These are phyloP conservation scores for Drosophila neonasuta DNA, from an alignment of 2,888 invertebrate species.

Conservation along the genomic window DNA sequence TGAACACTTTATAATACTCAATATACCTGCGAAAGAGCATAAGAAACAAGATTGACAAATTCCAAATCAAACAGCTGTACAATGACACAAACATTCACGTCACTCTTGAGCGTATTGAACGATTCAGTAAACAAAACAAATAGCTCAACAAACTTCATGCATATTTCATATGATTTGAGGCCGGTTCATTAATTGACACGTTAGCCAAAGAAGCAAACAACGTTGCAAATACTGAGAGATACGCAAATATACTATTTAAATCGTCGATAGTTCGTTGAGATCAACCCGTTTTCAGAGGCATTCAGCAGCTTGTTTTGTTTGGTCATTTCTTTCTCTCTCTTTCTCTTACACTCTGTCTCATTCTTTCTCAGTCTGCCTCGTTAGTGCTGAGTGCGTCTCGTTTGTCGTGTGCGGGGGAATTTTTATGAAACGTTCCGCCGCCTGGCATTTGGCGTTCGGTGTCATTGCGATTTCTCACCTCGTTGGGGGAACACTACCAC, in stretches of 20 bases:
- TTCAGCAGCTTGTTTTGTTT: slow-evolving; percentile 2
- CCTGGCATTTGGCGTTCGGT: slow-evolving; percentile 18
- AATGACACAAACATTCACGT: slow-evolving; percentile 1
- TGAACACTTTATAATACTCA: no score
- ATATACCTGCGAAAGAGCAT: background rate
- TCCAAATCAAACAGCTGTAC: slow-evolving; percentile 1
- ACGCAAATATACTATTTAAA: slow-evolving; percentile 23
- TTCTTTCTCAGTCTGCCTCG: background rate
- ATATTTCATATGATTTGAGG: slow-evolving; percentile 56
- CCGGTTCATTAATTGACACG: slow-evolving; percentile 64
- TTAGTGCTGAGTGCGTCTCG: background rate
- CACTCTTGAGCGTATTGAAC: slow-evolving; percentile 22
- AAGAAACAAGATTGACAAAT: background rate
- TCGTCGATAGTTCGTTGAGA: slow-evolving; percentile 24
- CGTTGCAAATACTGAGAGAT: slow-evolving; percentile 14
- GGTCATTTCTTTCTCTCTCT: slow-evolving; percentile 1
- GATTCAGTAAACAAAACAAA: slow-evolving; percentile 53
- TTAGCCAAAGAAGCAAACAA: slow-evolving; percentile 37
- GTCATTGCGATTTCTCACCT: slow-evolving; percentile 71
- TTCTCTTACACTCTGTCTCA: background rate
- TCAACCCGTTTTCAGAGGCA: slow-evolving; percentile 43
- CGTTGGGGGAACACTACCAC: slow-evolving; percentile 49
- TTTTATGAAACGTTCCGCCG: slow-evolving; percentile 41
- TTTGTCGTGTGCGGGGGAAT: slow-evolving; percentile 44
- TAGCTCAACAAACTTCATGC: slow-evolving; percentile 50